Evolutionary conservation across 2,113 vertebrate species (phyloP), one percentile per base, ranked within the genome.

Genomic region (Suricata suricatta): DNA sequence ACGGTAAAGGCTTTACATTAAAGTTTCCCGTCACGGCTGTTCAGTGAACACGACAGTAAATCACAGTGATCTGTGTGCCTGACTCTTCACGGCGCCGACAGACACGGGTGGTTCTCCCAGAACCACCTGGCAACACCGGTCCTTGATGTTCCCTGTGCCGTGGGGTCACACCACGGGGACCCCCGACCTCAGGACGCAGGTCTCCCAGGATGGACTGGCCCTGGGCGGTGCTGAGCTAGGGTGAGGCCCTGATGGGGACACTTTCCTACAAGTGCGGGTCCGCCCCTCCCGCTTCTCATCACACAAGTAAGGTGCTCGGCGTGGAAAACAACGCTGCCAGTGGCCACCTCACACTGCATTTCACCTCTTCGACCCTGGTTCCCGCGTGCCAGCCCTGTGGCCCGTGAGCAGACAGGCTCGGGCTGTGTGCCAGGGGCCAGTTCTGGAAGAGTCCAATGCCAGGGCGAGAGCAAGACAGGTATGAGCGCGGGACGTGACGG

Each of bases 1-100:
- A 72, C 21, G 96, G 85, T 79, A 68, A 97, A 98, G 77, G 31
- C 93, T 98, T 79, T 84, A 84, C 4, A 21, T 96, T 82, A 68
- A 95, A 93, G 91, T 80, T 83, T 54, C 41, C 27, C 11, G 0
- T 79, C 50, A 69, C 23, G 93, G 81, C 68, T 23, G 7, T 80
- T 10, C 0, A 31, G 15, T 82, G 91, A 50, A 12, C 29, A 15
- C 77, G 94, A 44, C 68, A 89, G 82, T 77, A 33, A 74, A 10
- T 0, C 5, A 8, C 54, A 3, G 3, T 0, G 1, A 5, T 15
- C 33, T 0, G 3, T 41, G 8, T 9, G 64, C 31, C 66, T 23
- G 25, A 13, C 14, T 66, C 6, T 54, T 90, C 11, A 2, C 1
- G 1, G 41, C 12, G 23, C 74, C 5, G 8, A 57, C 0, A 14